Evolutionary conservation across 2,797 vertebrate genomes (phyloP), one percentile per base, ranked within the genome.

Genomic region (Botia almorhae): DNA sequence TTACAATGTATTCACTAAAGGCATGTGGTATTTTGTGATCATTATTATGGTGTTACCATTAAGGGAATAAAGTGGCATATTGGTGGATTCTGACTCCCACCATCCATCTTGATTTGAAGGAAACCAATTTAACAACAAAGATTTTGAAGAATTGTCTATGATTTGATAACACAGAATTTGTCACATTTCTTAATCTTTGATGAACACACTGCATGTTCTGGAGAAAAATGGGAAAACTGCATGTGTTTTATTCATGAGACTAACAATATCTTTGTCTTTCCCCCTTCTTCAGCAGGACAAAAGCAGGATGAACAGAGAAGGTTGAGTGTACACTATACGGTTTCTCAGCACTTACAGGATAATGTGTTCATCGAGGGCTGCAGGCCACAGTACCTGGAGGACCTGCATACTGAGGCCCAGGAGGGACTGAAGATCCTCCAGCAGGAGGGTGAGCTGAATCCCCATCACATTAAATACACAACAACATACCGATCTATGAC

Each of bases 361-460:
- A 99, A 99, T 81, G 94, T 97, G 69, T 99, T 99, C 92, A 97
- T 97, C 79, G 95, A 98, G 87, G 93, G 93, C 21, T 94, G 94
- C 76, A 93, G 96, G 3, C 91, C 94, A 4, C 93, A 95, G 50
- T 96, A 96, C 91, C 93, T 99, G 88, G 95, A 99, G 83, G 96
- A 97, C 83, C 94, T 99, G 71, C 97, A 98, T 91, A 95, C 87
- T 0, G 96, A 99, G 90, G 98, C 98, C 0, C 77, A 81, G 21
- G 79, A 86, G 33, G 68, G 69, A 70, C 76, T 56, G 39, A 74
- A 79, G 43, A 84, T 84, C 71, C 60, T 85, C 39, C 83, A 83
- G 65, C 88, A 86, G 73, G 88, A 87, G 39, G 88, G 88, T 89
- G 7, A 53, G 82, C 55, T 6, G 29, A 26, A 69, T 13, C 3